A percentile compares a stretch with the other conserved stretches of the same genome.
Evolutionary conservation across 2,888 invertebrate genomes (phyloP).

Genomic region (Eurois occulta): DNA sequence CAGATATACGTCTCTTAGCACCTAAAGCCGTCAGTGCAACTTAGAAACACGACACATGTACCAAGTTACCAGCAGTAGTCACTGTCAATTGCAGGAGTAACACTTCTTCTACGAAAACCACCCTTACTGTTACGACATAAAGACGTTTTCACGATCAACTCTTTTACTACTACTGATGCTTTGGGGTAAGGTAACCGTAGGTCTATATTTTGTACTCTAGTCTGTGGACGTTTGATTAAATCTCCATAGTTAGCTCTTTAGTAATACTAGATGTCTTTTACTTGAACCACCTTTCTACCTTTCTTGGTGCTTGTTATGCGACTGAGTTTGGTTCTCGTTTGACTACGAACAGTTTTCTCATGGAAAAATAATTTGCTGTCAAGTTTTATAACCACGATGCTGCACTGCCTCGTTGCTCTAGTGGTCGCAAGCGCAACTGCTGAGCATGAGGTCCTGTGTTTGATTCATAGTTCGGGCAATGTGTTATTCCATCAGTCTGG

Average conservation of each 20-base stretch:
- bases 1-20: neutral
- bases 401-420: no score
- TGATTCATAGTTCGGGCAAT: no score
- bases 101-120: neutral
- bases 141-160: neutral
- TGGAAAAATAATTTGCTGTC: no score
- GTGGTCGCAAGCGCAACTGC: no score
- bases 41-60: slow-evolving; percentile 21
- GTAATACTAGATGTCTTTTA: slow-evolving; percentile 42
- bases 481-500: no score
- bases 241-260: slow-evolving; percentile 34
- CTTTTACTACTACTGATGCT: neutral
- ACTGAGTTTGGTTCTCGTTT: neutral
- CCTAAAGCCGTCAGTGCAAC: neutral
- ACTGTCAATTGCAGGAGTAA: neutral
- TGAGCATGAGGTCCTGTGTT: no score
- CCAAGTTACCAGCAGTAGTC: slow-evolving; percentile 12
- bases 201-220: neutral
- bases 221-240: slow-evolving; percentile 27
- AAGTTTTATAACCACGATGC: no score
- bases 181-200: neutral
- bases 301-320: slow-evolving; percentile 7
- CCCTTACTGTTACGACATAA: slow-evolving; percentile 13
- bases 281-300: no score
- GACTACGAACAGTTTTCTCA: no score